Evolutionary conservation across 2,797 vertebrate genomes (phyloP).

Genomic region (Catamblyrhynchus diadema): DNA sequence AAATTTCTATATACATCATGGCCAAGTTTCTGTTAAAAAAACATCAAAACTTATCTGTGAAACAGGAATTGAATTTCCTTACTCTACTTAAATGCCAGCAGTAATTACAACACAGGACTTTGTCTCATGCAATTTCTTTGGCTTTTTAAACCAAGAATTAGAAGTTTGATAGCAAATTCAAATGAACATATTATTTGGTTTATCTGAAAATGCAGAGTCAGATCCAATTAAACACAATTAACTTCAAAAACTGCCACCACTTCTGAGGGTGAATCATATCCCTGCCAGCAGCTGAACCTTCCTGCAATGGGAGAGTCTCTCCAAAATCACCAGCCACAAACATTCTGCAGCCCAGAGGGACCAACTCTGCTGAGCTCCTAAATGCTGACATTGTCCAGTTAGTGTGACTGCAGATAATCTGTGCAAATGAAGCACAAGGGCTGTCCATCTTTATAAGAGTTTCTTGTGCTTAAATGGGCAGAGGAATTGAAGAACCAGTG

Average conservation of each 20-base stretch:
- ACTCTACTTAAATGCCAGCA: background rate
- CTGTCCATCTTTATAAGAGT: background rate
- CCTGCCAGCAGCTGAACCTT: too few relatives aligned
- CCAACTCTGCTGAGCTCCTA: background rate
- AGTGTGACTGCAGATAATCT: background rate
- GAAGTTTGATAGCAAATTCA: slow-evolving; percentile 5
- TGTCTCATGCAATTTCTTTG: background rate
- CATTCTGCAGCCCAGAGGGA: background rate
- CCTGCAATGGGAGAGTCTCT: background rate
- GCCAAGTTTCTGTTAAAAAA: background rate
- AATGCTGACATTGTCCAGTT: background rate
- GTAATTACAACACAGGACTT: background rate
- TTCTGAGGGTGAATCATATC: background rate
- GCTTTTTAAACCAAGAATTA: background rate
- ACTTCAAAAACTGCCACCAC: background rate
- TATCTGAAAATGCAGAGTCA: slow-evolving; percentile 35
- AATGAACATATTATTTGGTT: background rate
- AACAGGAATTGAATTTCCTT: background rate
- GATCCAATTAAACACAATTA: slow-evolving; percentile 33
- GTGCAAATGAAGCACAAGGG: background rate
- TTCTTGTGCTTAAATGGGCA: background rate
- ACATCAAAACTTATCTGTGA: background rate
- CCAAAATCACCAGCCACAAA: background rate
- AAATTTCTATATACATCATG: background rate
- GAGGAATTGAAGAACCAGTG: background rate